Base-by-base conservation (phyloP, 1,140 invertebrate species). In the Ptiloglossa arizonensis region DNA sequence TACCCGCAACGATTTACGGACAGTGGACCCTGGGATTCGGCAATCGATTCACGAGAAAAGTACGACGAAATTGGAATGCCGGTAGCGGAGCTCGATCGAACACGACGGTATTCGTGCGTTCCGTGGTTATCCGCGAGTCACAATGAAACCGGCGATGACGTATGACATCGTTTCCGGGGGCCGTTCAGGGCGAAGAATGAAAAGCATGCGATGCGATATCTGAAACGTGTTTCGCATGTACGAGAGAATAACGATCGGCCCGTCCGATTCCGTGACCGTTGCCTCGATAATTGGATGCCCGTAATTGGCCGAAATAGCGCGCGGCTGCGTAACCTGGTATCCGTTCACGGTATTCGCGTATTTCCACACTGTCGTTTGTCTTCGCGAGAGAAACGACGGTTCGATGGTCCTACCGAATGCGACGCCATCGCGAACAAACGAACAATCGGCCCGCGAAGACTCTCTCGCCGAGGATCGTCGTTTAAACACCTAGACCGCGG, bases 271-370 rank as follows among this genome's bases (percentile, higher is more conserved):
- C 35, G 29, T 22, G 56, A 24, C 67, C 64, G 78, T 8, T 73
- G 71, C 72, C 60, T 80, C 84, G 86, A 87, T 87, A 87, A 87
- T 87, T 87, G 86, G 86, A 87, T 81, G 75, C 81, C 38, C 83
- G 81, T 87, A 86, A 87, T 87, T 87, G 86, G 82, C 71, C 75
- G 79, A 87, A 86, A 86, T 86, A 59, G 83, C 75, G 69, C 48
- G 48, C 48, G 48, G 22, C 38, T n/a, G 24, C 54, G 74, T 52
- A 67, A 71, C 60, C 41, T 59, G 76, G 67, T 75, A 79, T 81
- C 60, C 81, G 67, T 32, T 46, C 0, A 38, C 48, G 44, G 54
- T 52, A 80, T 80, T 52, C 63, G 46, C 59, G 15, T 60, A 79
- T 67, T 44, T 46, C 38, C 63, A 57, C 64, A 13, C 57, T 64